Evolutionary conservation across 2,113 vertebrate species (phyloP), one percentile per base, ranked within the genome.

Genomic region (Nothocercus julius): DNA sequence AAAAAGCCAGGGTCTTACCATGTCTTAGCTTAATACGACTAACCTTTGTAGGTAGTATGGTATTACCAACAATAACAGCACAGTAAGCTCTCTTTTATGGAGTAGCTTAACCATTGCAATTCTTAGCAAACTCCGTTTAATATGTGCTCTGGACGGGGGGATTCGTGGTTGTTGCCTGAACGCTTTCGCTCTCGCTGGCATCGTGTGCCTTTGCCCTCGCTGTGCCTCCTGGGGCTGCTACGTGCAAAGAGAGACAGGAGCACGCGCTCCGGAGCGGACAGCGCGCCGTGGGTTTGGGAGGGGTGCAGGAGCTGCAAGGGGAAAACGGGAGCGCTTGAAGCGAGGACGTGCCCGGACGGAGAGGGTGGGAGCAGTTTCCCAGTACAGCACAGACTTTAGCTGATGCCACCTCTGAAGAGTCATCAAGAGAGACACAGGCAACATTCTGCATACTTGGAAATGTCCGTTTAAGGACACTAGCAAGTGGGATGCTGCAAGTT

Each of bases 81-180:
- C 38, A 0, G 0, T 2, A 21, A 28, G 16, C 40, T 86, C 7
- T 2, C 11, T 67, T 64, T 36, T 9, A 21, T 8, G 5, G n/a
- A 3, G 3, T 1, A 17, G 30, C 17, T 42, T 28, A 22, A 87
- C 19, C 7, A 5, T 9, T 27, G 34, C 24, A 22, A 19, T 16
- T 3, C 32, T 16, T 40, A 1, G 44, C 21, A 58, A 40, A 49
- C 25, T 24, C 32, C 5, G 17, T 27, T 36, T 49, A 34, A 49
- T 17, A 14, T 16, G 22, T 36, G 45, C 17, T 36, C 44, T 17
- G 16, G 15, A n/a, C 67, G 7, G 67, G 34, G 44, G n/a, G 21
- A 34, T 49, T 47, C 34, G 21, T 25, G 32, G 49, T 12, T 25
- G 32, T 13, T 21, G 30, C 68, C 34, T 6, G 15, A 30, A 30